phyloP scores from a whole-genome alignment of 1,140 invertebrate species.

The Pteromalus puparum region DNA sequence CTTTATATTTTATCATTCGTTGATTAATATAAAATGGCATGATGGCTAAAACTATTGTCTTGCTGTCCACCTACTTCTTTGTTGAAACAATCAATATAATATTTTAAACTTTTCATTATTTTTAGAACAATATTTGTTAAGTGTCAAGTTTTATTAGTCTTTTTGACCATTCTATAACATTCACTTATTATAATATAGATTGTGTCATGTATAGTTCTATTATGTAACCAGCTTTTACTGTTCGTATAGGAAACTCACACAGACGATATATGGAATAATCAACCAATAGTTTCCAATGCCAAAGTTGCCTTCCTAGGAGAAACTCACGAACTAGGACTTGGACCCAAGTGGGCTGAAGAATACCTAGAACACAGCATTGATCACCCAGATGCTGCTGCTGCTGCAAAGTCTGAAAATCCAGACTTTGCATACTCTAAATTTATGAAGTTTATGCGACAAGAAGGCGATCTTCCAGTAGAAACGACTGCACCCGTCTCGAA shows the following conservation, averaged over 20 bases:
- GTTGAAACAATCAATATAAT: background rate
- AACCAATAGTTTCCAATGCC: slow-evolving; percentile 51
- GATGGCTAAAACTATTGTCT: background rate
- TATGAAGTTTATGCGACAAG: slow-evolving; percentile 90
- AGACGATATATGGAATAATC: slow-evolving; percentile 70
- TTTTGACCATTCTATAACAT: background rate
- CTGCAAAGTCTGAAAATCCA: slow-evolving; percentile 79
- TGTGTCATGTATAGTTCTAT: background rate
- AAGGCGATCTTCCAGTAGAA: slow-evolving; percentile 79
- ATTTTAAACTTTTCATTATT: background rate
- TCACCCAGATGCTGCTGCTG: slow-evolving; percentile 43
- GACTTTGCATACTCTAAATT: slow-evolving; percentile 87
- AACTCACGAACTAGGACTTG: slow-evolving; percentile 72
- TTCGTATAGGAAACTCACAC: slow-evolving; percentile 66
- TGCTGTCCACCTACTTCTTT: background rate
- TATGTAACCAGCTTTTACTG: background rate
- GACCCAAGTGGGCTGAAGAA: slow-evolving; percentile 78
- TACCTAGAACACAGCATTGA: slow-evolving; percentile 77
- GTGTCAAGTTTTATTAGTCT: no score
- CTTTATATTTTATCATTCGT: slow-evolving; percentile 23
- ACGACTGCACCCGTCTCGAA: slow-evolving; percentile 62
- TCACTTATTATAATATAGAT: background rate
- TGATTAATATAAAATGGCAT: background rate
- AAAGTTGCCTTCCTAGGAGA: slow-evolving; percentile 58
- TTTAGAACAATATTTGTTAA: background rate